Evolutionary conservation across 2,888 invertebrate genomes (phyloP).

Genomic region (Dasypogon diadema): DNA sequence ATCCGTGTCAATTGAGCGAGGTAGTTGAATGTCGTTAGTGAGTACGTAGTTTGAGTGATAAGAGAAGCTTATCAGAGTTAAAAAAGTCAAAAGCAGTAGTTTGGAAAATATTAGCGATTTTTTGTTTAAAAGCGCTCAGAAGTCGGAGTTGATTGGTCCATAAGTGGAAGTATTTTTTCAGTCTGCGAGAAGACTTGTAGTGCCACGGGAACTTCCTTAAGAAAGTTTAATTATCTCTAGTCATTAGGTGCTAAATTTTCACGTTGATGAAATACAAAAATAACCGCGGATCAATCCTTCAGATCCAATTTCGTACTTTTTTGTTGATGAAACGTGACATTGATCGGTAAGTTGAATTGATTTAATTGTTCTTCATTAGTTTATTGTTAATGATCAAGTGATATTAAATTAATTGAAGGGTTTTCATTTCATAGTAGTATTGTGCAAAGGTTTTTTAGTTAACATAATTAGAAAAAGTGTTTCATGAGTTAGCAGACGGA

Average conservation of each 20-base stretch:
- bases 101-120: too few species aligned
- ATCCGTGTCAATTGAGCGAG: constrained; percentile 41
- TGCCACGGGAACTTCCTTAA: not conserved
- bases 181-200: not conserved
- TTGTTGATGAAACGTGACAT: constrained; percentile 58
- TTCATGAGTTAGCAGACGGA: not conserved
- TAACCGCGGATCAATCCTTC: constrained; percentile 67
- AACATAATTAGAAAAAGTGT: not conserved
- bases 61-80: too few species aligned
- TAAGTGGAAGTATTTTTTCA: not conserved
- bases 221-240: not conserved
- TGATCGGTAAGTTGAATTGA: constrained; percentile 51
- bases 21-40: not conserved
- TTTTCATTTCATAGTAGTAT: not conserved
- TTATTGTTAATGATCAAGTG: not conserved
- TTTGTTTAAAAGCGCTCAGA: too few species aligned
- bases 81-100: too few species aligned
- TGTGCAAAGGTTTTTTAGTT: not conserved
- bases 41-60: not conserved
- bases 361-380: not conserved
- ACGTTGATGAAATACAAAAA: constrained; percentile 69
- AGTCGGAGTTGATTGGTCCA: too few species aligned
- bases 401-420: not conserved
- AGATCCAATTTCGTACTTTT: constrained; percentile 68
- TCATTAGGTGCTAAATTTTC: constrained; percentile 20